These are phyloP conservation scores for Cochlearius cochlearius DNA, from an alignment of 2,113 vertebrate species.

Conservation along the genomic window DNA sequence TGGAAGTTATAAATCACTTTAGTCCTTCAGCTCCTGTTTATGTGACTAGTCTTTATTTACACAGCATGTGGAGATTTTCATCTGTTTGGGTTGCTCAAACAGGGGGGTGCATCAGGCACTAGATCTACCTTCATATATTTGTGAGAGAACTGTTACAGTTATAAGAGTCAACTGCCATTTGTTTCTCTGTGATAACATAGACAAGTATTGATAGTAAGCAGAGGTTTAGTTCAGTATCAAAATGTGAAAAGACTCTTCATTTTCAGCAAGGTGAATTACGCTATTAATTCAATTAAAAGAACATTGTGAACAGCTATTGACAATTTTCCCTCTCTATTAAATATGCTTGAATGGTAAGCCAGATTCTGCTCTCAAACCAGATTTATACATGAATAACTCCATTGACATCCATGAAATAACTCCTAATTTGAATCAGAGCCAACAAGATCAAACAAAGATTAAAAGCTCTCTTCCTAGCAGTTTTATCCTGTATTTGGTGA, in stretches of 20 bases:
- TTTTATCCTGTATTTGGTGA: background rate
- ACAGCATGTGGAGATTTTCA: background rate
- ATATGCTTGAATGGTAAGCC: background rate
- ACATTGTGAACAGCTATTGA: background rate
- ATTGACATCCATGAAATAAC: slow-evolving; percentile 13
- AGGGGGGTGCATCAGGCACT: background rate
- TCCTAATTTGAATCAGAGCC: background rate
- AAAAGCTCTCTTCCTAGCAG: background rate
- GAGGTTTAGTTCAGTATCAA: background rate
- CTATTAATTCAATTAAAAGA: slow-evolving; percentile 31
- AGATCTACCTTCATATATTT: background rate
- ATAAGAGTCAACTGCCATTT: background rate
- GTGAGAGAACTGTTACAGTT: background rate
- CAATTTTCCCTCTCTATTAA: background rate
- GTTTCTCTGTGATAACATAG: background rate
- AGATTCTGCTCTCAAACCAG: slow-evolving; percentile 7
- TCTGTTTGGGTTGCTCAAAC: background rate
- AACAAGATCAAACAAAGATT: slow-evolving; percentile 16
- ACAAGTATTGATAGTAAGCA: background rate
- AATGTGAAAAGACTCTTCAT: background rate
- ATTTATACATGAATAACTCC: slow-evolving; percentile 36
- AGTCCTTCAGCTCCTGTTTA: background rate
- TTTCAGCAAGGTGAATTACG: background rate
- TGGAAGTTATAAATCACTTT: background rate
- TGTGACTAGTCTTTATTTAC: background rate